Evolutionary conservation across 1,140 invertebrate species (phyloP).

Genomic region (Bombyx mandarina): DNA sequence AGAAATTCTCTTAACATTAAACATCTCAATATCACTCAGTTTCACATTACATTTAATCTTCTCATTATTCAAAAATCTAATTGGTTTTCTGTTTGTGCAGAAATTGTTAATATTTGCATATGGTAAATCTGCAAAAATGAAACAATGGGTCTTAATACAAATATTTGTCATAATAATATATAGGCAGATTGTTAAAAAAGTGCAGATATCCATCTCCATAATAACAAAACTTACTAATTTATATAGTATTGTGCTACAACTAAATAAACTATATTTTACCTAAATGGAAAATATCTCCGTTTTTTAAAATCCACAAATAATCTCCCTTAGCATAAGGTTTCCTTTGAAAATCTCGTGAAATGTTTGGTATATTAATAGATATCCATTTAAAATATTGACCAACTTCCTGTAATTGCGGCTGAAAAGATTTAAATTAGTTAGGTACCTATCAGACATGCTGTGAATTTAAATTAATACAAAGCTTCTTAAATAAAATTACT

Average conservation of each 20-base stretch:
- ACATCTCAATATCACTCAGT: constrained; percentile 47
- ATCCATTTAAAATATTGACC: constrained; percentile 36
- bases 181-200: too few relatives aligned
- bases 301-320: neutral
- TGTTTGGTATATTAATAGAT: neutral
- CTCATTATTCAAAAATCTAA: constrained; percentile 47
- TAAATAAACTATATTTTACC: too few relatives aligned
- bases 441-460: too few relatives aligned
- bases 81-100: constrained; percentile 37
- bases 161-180: too few relatives aligned
- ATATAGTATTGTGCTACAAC: too few relatives aligned
- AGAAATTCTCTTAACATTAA: constrained; percentile 32
- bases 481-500: constrained; percentile 2
- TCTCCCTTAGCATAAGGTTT: too few relatives aligned
- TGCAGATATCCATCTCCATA: too few relatives aligned
- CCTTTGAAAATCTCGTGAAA: too few relatives aligned
- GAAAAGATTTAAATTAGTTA: too few relatives aligned
- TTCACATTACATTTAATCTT: constrained; percentile 44
- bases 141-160: constrained; percentile 12
- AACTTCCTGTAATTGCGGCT: too few relatives aligned
- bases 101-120: constrained; percentile 36
- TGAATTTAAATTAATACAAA: too few relatives aligned
- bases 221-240: too few relatives aligned
- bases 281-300: neutral
- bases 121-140: constrained; percentile 35